A percentile compares a stretch with the other conserved stretches of the same genome.
Evolutionary conservation across 2,888 invertebrate genomes (phyloP).

Genomic region (Lamellibrachia satsuma): DNA sequence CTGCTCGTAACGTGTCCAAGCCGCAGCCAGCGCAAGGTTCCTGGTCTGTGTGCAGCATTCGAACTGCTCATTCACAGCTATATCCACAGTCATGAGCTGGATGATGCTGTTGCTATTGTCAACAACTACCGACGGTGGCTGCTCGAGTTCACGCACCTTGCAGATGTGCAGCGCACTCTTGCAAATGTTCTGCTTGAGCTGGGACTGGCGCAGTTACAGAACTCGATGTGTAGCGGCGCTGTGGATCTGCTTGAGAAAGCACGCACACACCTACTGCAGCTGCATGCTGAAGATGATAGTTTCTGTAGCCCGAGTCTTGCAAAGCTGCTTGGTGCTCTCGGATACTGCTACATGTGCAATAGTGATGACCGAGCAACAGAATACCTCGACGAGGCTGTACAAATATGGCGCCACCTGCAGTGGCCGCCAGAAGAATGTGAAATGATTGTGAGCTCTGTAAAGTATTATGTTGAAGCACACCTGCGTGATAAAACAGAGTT

Average conservation of each 20-base stretch:
- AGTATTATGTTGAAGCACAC: constrained; percentile 32
- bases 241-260: constrained; percentile 3
- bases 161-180: background rate
- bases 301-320: constrained; percentile 18
- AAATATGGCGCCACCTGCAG: constrained; percentile 30
- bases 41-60: background rate
- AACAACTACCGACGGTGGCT: constrained; percentile 13
- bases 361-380: background rate
- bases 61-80: background rate
- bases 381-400: constrained; percentile 24
- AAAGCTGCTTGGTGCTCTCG: constrained; percentile 32
- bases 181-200: background rate
- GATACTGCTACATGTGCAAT: constrained; percentile 35
- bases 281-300: background rate
- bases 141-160: background rate
- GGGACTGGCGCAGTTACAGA: background rate
- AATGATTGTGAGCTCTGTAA: constrained; percentile 30
- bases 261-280: background rate
- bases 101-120: background rate
- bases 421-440: constrained; percentile 34
- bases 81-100: background rate
- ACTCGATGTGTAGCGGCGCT: background rate
- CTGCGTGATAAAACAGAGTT: constrained; percentile 24
- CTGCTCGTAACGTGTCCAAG: background rate
- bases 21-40: background rate